Base-by-base conservation (phyloP, 2,113 vertebrate genomes). In the Hipposideros armiger region DNA sequence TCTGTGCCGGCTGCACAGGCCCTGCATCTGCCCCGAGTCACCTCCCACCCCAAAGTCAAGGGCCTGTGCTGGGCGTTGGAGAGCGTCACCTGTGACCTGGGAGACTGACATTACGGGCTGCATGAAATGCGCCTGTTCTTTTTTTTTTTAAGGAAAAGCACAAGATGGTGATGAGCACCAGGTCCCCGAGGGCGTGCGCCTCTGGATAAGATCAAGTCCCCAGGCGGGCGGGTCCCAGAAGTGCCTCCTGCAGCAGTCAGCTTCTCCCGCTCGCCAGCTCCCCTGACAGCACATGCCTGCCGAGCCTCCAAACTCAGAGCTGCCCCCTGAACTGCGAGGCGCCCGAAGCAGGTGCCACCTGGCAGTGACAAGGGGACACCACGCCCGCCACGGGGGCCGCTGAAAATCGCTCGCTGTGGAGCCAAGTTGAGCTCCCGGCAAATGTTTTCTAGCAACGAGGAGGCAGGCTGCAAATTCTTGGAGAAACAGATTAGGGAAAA, bases 401-500 rank as follows among this genome's bases (percentile, higher is more conserved):
- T 40, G 42, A 80, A 26, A 30, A 36, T 17, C 11, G 1, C 45
- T 78, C 36, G 40, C 60, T 47, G 8, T 14, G 73, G 8, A 28
- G 24, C 54, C 67, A 28, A 56, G 42, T 26, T 70, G n/a, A 69
- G 50, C 26, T 76, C 45, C 1, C 0, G 32, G 52, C 66, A 73
- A 13, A 5, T 6, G 64, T 95, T 87, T 92, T 83, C 87, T 32
- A 1, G 90, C 73, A 64, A 95, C 13, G 1, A 32, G 58, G 58
- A 60, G 69, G 67, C 52, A 15, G 19, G 24, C 87, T 91, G 2
- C 17, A 64, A 89, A 85, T 26, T 20, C 69, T 7, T 3, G 78
- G 26, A 97, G 78, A 90, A 96, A 95, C 19, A 80, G 2, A 88
- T 4, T 94, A 54, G 87, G 47, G 85, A 62, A 5, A 15, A 40